Conservation (phyloP, 2,797 vertebrate species). For the Hirundo rustica region DNA sequence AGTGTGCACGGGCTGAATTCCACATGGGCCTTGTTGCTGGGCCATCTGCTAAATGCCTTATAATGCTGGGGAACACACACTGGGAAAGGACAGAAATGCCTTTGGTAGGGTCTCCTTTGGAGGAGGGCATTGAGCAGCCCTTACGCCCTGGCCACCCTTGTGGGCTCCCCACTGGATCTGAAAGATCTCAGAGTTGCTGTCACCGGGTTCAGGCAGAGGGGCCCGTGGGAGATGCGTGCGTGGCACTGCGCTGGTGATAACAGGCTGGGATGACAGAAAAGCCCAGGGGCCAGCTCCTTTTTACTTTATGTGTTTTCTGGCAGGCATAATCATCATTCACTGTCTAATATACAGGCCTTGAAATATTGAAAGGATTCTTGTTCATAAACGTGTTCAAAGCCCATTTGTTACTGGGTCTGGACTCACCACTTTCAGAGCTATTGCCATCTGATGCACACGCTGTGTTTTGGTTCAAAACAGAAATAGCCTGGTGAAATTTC, state of each 20-base stretch:
- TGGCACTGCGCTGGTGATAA: not conserved
- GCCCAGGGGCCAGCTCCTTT: not conserved
- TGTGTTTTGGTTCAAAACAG: not conserved
- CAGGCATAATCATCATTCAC: not conserved
- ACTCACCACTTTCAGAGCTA: not conserved
- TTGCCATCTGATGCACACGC: rapidly evolving
- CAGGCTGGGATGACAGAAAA: not conserved
- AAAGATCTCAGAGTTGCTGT: not conserved
- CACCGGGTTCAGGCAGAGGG: not conserved
- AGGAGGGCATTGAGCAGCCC: not conserved
- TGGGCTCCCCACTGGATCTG: not conserved
- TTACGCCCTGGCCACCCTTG: not conserved
- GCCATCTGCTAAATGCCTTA: not conserved
- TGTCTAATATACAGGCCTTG: not conserved
- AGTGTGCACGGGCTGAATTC: rapidly evolving
- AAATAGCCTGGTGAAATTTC: slow-evolving; percentile 3
- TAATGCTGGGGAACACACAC: not conserved
- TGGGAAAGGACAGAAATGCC: not conserved
- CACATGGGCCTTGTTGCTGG: rapidly evolving
- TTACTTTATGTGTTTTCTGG: not conserved
- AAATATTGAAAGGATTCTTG: not conserved
- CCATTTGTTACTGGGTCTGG: not conserved
- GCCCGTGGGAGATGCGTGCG: rapidly evolving
- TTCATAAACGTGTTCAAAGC: not conserved
- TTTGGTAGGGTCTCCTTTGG: not conserved